Evolutionary conservation across 2,797 vertebrate species (phyloP).

Genomic region (Pempheris klunzingeri): DNA sequence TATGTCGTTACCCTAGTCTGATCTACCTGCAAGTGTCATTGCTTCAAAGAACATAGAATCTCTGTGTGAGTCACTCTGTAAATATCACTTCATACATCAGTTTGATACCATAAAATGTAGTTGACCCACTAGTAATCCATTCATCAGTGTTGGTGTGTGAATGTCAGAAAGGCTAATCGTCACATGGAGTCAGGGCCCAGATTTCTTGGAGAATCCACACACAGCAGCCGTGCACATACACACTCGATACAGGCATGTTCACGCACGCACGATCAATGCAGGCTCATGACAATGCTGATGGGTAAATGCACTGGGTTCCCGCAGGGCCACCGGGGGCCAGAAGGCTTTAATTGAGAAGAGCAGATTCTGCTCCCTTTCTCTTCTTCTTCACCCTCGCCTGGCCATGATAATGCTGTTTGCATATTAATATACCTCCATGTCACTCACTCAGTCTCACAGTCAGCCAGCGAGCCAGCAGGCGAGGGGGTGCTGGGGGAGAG

Average conservation of each 20-base stretch:
- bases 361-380: constrained; percentile 88
- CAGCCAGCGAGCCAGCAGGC: constrained; percentile 83
- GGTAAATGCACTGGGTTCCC: constrained; percentile 91
- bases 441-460: constrained; percentile 86
- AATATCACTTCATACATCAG: background rate
- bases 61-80: background rate
- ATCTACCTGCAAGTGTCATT: background rate
- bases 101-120: constrained; percentile 12
- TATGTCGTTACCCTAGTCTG: background rate
- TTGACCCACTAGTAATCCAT: constrained; percentile 30
- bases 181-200: constrained; percentile 17
- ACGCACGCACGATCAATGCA: constrained; percentile 89
- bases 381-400: constrained; percentile 80
- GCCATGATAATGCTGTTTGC: constrained; percentile 90
- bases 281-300: constrained; percentile 92
- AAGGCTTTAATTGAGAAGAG: constrained; percentile 93
- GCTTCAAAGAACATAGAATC: background rate
- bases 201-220: constrained; percentile 24
- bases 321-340: constrained; percentile 85
- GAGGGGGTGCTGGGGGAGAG: background rate
- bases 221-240: constrained; percentile 21
- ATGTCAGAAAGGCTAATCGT: constrained; percentile 47
- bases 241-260: constrained; percentile 16
- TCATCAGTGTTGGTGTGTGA: constrained; percentile 6
- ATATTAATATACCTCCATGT: constrained; percentile 92